phyloP scores from a whole-genome alignment of 2,113 vertebrate genomes.

The Strix uralensis region DNA sequence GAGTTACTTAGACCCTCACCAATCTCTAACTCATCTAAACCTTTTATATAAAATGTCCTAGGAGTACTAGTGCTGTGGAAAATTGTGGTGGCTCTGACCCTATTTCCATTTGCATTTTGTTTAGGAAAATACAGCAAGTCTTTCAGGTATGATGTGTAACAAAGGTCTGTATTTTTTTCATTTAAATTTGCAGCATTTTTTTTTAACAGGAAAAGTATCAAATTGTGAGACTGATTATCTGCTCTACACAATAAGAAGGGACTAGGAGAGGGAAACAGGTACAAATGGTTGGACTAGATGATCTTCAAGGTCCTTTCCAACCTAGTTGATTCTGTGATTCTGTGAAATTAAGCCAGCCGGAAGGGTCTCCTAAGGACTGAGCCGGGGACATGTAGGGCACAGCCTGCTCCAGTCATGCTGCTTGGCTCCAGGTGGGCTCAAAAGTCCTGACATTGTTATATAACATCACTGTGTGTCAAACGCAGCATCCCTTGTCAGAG shows the following conservation, averaged over 20 bases:
- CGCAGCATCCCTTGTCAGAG: rapidly evolving
- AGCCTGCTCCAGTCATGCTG: rapidly evolving
- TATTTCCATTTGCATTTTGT: not conserved
- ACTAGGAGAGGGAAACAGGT: not conserved
- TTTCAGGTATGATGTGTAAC: not conserved
- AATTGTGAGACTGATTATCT: not conserved
- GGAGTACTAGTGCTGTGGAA: not conserved
- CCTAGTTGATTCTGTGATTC: no score
- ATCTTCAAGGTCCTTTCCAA: no score
- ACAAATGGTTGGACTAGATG: not conserved
- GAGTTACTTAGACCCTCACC: not conserved
- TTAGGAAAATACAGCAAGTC: not conserved
- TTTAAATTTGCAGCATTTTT: not conserved
- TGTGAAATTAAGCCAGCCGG: not conserved
- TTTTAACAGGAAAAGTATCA: not conserved
- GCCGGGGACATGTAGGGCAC: rapidly evolving
- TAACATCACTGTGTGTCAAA: rapidly evolving
- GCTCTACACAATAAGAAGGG: not conserved
- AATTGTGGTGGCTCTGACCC: not conserved
- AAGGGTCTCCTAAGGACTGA: not conserved
- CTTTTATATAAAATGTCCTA: not conserved
- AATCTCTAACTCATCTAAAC: not conserved
- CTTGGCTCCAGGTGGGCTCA: not conserved
- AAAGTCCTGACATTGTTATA: rapidly evolving
- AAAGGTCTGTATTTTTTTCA: not conserved